These are phyloP conservation scores for Leptobrachium ailaonicum DNA, from an alignment of 2,113 vertebrate genomes.

Conservation along the genomic window DNA sequence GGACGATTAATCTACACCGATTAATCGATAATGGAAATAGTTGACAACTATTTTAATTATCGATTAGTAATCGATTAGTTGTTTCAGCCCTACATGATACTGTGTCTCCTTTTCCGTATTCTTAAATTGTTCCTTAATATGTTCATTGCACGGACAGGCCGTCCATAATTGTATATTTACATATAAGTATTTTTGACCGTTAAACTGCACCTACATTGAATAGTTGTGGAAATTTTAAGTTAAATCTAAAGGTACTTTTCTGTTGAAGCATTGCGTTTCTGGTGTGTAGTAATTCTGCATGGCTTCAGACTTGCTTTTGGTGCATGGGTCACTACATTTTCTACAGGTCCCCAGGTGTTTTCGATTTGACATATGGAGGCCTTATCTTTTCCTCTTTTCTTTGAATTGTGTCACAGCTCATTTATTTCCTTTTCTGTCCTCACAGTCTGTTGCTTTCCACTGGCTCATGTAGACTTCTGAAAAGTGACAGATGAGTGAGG, in stretches of 20 bases:
- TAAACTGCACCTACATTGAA: not conserved
- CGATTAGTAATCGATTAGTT: too few species aligned
- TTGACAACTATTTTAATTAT: too few species aligned
- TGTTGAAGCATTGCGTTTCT: not conserved
- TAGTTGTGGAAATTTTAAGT: not conserved
- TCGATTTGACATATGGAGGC: constrained; percentile 17
- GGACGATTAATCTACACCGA: too few species aligned
- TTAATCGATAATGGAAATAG: too few species aligned
- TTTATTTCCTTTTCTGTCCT: constrained; percentile 18
- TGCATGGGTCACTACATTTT: constrained; percentile 28
- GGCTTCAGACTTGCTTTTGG: constrained; percentile 7
- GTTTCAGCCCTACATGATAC: too few species aligned
- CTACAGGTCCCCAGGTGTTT: constrained; percentile 8
- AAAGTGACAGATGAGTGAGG: constrained; percentile 3
- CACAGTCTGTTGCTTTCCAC: constrained; percentile 12
- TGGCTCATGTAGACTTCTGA: constrained; percentile 2
- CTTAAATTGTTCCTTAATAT: not conserved
- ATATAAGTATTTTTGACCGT: not conserved
- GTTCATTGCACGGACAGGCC: not conserved
- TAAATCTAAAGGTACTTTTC: not conserved
- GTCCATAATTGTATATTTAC: not conserved
- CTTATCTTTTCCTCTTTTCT: constrained; percentile 18
- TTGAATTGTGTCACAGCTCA: constrained; percentile 31
- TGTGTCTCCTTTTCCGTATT: not conserved
- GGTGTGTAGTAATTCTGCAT: not conserved